Percentiles rank a stretch among this genome's conserved stretches.
Evolutionary conservation across 2,888 invertebrate species (phyloP).

Genomic region (Hydriomena furcata): DNA sequence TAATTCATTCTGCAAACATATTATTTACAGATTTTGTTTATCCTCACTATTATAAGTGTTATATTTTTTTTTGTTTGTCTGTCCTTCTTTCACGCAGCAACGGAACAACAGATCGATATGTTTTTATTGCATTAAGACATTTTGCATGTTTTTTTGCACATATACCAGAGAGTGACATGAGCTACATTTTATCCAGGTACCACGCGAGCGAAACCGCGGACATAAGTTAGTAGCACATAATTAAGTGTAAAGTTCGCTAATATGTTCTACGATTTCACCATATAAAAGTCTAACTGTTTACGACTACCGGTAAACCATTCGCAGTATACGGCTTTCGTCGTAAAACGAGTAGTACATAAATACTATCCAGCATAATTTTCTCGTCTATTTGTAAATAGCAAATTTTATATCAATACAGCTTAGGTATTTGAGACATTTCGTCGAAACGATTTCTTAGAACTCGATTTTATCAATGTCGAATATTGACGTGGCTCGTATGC

Average conservation of each 20-base stretch:
- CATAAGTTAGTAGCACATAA: too few relatives aligned
- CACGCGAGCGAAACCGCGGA: too few relatives aligned
- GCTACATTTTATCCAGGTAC: too few relatives aligned
- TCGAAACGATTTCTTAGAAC: slow-evolving; percentile 11
- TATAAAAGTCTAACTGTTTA: slow-evolving; percentile 5
- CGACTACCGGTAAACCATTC: slow-evolving; percentile 9
- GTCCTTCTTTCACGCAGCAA: too few relatives aligned
- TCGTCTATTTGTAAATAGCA: slow-evolving; percentile 30
- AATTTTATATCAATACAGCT: slow-evolving; percentile 15
- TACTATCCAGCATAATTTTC: slow-evolving; percentile 28
- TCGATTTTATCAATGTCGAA: slow-evolving; percentile 15
- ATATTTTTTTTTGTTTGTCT: too few relatives aligned
- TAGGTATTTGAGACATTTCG: slow-evolving; percentile 3
- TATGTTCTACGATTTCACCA: not conserved
- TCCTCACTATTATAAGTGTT: too few relatives aligned
- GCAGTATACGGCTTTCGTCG: slow-evolving; percentile 30
- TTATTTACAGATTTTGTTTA: too few relatives aligned
- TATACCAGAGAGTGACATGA: too few relatives aligned
- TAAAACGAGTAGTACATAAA: slow-evolving; percentile 42
- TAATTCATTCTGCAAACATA: too few relatives aligned
- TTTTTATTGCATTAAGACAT: too few relatives aligned
- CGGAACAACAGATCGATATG: too few relatives aligned
- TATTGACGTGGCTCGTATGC: slow-evolving; percentile 23
- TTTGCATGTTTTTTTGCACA: too few relatives aligned
- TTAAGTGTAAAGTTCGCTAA: not conserved